Conservation (phyloP, 23 tunicate species). For the Corella eumyota region DNA sequence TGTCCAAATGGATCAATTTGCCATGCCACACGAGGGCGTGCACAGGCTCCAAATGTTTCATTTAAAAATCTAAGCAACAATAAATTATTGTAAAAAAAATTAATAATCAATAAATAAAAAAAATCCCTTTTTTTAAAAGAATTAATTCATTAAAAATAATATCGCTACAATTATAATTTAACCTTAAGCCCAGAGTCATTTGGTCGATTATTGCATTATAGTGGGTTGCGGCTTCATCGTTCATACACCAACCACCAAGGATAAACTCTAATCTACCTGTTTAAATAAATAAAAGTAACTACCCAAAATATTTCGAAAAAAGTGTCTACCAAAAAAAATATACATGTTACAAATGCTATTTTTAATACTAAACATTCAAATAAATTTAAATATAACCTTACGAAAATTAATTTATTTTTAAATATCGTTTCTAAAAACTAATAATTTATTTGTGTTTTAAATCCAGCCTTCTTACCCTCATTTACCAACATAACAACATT, state of each 20-base stretch:
- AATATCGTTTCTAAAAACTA: not conserved
- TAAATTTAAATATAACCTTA: too few relatives aligned
- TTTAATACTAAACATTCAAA: not conserved
- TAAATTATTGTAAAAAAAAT: too few relatives aligned
- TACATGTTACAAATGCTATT: too few relatives aligned
- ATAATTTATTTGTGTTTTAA: not conserved
- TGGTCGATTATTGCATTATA: slow-evolving; percentile 96
- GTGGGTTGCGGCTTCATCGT: slow-evolving; percentile 98
- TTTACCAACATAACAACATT: slow-evolving; percentile 26
- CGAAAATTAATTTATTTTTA: not conserved
- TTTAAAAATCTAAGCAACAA: slow-evolving; percentile 61
- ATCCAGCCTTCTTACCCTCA: slow-evolving; percentile 21
- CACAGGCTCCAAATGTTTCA: slow-evolving; percentile 92
- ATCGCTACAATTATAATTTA: too few relatives aligned
- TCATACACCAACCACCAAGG: slow-evolving; percentile 99
- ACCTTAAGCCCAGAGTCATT: slow-evolving; percentile 80
- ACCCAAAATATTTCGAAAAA: too few relatives aligned
- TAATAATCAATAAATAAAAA: too few relatives aligned
- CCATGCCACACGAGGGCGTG: slow-evolving; percentile 93
- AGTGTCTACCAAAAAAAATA: too few relatives aligned
- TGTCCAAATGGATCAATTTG: slow-evolving; percentile 99
- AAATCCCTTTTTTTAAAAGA: too few relatives aligned
- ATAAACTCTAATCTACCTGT: slow-evolving; percentile 90
- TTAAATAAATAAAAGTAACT: slow-evolving; percentile 1
- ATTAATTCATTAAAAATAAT: too few relatives aligned